phyloP scores from a whole-genome alignment of 1,140 invertebrate genomes.

The Bombyx mandarina region DNA sequence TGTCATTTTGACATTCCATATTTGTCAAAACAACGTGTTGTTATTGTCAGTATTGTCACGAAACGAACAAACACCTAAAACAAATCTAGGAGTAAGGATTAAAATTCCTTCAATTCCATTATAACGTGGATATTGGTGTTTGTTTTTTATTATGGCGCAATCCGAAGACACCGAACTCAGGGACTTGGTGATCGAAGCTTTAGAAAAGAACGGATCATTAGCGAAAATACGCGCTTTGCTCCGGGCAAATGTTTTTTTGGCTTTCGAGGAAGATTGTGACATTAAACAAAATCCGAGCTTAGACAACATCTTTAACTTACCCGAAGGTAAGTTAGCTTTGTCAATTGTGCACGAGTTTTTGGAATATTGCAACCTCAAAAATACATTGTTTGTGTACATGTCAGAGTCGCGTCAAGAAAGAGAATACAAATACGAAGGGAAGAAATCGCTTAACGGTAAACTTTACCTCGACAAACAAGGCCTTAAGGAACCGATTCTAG shows the following conservation, averaged over 20 bases:
- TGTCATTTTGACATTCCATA: too few species aligned
- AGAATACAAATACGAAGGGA: slow-evolving; percentile 50
- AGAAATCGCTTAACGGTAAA: slow-evolving; percentile 39
- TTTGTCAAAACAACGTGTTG: too few species aligned
- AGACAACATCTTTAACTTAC: slow-evolving; percentile 53
- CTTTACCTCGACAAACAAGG: slow-evolving; percentile 37
- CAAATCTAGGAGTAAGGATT: too few species aligned
- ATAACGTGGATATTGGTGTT: too few species aligned
- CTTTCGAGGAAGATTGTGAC: slow-evolving; percentile 64
- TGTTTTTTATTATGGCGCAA: slow-evolving; percentile 48
- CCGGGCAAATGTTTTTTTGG: slow-evolving; percentile 64
- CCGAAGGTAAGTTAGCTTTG: slow-evolving; percentile 56
- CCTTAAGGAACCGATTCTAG: slow-evolving; percentile 43
- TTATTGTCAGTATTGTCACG: too few species aligned
- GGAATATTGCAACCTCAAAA: slow-evolving; percentile 65
- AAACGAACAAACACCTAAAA: too few species aligned
- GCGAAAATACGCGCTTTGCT: slow-evolving; percentile 67
- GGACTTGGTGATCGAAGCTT: slow-evolving; percentile 65
- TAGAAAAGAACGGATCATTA: slow-evolving; percentile 67
- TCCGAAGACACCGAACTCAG: slow-evolving; percentile 63
- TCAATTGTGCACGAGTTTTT: slow-evolving; percentile 64
- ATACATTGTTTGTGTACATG: slow-evolving; percentile 66
- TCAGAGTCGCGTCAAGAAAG: slow-evolving; percentile 64
- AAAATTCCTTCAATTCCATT: too few species aligned
- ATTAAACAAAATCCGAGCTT: slow-evolving; percentile 57